Conservation (phyloP, 92 coral and sea anemone species). For the Heliopora coerulea region DNA sequence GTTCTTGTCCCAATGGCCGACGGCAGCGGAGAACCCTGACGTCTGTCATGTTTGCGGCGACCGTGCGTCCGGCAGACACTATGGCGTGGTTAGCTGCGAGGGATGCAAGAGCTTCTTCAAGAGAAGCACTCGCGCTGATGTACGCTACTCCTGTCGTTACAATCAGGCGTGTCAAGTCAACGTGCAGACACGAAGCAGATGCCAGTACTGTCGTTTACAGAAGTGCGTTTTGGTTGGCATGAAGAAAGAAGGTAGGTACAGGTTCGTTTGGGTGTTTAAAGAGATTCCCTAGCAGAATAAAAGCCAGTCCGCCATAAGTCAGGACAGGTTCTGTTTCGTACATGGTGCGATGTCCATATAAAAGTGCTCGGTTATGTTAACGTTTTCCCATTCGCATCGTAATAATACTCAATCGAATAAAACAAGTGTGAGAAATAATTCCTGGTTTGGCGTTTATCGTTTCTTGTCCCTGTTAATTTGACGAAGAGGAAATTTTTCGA, state of each 20-base stretch:
- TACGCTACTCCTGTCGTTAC: constrained; percentile 21
- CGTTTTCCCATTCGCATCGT: too few species aligned
- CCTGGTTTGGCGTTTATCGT: too few species aligned
- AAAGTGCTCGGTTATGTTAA: too few species aligned
- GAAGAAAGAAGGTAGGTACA: constrained; percentile 18
- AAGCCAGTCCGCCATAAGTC: too few species aligned
- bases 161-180: constrained; percentile 25
- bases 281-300: too few species aligned
- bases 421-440: too few species aligned
- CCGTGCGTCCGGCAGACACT: constrained; percentile 29
- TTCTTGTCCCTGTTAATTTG: too few species aligned
- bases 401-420: too few species aligned
- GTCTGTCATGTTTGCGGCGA: constrained; percentile 27
- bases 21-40: neutral
- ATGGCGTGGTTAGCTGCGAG: constrained; percentile 37
- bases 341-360: too few species aligned
- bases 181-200: constrained; percentile 34
- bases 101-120: constrained; percentile 28
- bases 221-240: constrained; percentile 29
- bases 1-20: neutral
- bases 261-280: neutral
- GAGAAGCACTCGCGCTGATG: constrained; percentile 13
- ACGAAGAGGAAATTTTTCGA: too few species aligned
- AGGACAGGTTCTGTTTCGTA: too few species aligned
- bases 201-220: constrained; percentile 38